These are phyloP conservation scores for Lucinisca nassula DNA, from an alignment of 2,888 invertebrate genomes.

Conservation along the genomic window DNA sequence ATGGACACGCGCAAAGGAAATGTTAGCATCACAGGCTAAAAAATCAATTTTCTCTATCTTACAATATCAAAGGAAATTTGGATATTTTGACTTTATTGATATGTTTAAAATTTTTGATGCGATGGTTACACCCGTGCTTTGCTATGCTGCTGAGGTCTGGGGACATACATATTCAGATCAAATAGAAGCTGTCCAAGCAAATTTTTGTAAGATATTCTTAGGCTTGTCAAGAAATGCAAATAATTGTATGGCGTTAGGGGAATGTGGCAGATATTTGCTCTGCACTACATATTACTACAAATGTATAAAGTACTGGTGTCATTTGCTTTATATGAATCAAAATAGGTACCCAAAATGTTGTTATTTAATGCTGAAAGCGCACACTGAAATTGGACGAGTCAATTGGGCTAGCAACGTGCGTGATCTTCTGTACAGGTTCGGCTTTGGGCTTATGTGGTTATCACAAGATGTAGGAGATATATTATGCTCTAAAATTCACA, in stretches of 20 bases:
- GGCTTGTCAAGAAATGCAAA: conserved; percentile 24
- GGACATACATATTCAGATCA: background rate
- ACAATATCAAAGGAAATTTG: conserved; percentile 13
- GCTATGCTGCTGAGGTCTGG: conserved; percentile 6
- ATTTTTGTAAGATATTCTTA: conserved; percentile 34
- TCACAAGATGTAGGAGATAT: conserved; percentile 15
- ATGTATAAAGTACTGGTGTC: no score
- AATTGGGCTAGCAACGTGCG: background rate
- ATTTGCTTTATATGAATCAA: no score
- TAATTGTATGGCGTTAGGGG: conserved; percentile 29
- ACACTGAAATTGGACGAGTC: background rate
- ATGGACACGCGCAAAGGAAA: background rate
- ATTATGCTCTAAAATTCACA: no score
- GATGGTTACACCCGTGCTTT: conserved; percentile 17
- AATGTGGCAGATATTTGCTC: conserved; percentile 35
- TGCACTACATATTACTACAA: conserved; percentile 8
- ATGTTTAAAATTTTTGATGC: conserved; percentile 14
- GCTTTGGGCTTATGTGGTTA: conserved; percentile 10
- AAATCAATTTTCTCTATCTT: conserved; percentile 2
- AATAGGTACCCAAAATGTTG: conserved; percentile 9
- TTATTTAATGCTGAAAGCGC: conserved; percentile 8
- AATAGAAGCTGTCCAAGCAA: conserved; percentile 26
- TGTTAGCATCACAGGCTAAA: conserved; percentile 1
- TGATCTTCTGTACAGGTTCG: background rate
- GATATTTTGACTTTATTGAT: background rate